These are phyloP conservation scores for Paradoxurus hermaphroditus DNA, from an alignment of 2,113 vertebrate genomes.

Conservation along the genomic window DNA sequence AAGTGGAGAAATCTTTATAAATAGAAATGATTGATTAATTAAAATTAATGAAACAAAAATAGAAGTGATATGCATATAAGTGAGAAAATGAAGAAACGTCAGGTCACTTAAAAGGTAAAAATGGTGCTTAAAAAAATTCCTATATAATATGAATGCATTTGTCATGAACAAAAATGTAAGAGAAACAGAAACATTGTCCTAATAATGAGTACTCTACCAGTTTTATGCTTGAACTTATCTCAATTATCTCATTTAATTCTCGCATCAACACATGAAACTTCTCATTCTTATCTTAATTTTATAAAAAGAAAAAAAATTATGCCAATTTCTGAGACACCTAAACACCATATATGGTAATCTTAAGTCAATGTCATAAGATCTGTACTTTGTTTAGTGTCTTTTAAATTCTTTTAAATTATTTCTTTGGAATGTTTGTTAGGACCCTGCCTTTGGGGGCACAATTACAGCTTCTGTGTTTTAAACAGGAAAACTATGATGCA, in stretches of 20 bases:
- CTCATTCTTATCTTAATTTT: not conserved
- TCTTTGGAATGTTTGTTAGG: not conserved
- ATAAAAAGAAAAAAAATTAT: not conserved
- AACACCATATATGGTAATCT: not conserved
- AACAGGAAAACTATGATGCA: not conserved
- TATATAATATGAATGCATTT: not conserved
- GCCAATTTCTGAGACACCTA: not conserved
- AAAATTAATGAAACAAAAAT: conserved; percentile 32
- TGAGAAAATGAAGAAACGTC: conserved; percentile 7
- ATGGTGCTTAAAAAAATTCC: not conserved
- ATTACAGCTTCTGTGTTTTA: not conserved
- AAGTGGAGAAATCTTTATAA: conserved; percentile 25
- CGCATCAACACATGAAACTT: not conserved
- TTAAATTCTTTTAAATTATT: not conserved
- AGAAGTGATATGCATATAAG: conserved; percentile 20
- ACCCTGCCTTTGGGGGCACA: not conserved
- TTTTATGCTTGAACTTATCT: not conserved
- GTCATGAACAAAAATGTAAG: not conserved
- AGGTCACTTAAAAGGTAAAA: conserved; percentile 19
- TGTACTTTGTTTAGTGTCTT: not conserved
- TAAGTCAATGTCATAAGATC: not conserved
- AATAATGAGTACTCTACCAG: not conserved
- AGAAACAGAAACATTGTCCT: not conserved
- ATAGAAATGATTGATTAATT: conserved; percentile 61
- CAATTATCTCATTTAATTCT: not conserved